phyloP scores from a whole-genome alignment of 2,888 invertebrate genomes.

The Dryocosmus kuriphilus region DNA sequence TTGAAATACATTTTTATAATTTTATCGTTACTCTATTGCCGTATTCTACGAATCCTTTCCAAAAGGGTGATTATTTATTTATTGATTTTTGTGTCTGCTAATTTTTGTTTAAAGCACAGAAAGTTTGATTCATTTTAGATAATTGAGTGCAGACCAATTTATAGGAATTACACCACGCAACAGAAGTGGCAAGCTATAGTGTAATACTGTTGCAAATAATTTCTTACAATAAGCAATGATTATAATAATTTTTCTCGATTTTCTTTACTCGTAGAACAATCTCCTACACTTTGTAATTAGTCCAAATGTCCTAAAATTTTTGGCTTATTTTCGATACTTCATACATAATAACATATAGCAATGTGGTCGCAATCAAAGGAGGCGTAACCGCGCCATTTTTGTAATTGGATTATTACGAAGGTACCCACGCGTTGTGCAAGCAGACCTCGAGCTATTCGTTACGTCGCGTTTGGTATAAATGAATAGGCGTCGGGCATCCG shows the following conservation, averaged over 20 bases:
- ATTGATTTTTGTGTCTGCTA: background rate
- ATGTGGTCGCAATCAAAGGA: constrained; percentile 60
- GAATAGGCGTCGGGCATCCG: constrained; percentile 53
- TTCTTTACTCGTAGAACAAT: background rate
- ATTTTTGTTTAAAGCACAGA: no score
- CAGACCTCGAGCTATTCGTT: constrained; percentile 65
- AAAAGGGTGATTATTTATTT: no score
- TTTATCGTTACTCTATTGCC: no score
- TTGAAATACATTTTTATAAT: no score
- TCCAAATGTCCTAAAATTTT: background rate
- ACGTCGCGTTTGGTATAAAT: constrained; percentile 62
- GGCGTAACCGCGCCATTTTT: constrained; percentile 71
- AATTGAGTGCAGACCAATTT: background rate
- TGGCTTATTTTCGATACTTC: background rate
- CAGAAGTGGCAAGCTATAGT: background rate
- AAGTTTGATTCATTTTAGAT: background rate
- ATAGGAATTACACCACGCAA: background rate
- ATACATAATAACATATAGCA: constrained; percentile 39
- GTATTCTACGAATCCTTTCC: no score
- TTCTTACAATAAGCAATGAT: background rate
- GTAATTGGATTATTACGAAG: constrained; percentile 73
- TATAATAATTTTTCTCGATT: background rate
- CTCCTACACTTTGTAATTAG: background rate
- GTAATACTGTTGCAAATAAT: background rate
- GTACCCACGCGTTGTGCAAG: constrained; percentile 69